Percentiles rank a stretch among this genome's conserved stretches.
Conservation (phyloP, 2,888 invertebrate genomes). For the Plagiodera versicolora region DNA sequence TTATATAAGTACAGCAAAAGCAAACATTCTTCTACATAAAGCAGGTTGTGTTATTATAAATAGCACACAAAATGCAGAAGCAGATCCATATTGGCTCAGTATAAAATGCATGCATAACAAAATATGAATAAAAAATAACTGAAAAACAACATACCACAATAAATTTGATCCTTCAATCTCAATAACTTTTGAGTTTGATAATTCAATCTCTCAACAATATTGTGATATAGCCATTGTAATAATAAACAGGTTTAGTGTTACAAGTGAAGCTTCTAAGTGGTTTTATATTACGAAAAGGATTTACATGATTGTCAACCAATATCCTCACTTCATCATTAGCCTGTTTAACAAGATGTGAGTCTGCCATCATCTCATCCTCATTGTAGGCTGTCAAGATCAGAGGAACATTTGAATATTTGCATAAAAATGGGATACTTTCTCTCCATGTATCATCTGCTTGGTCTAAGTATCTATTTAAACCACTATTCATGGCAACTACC, state of each 20-base stretch:
- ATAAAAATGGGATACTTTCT: slow-evolving; percentile 38
- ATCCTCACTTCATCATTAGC: slow-evolving; percentile 26
- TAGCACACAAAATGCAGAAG: no score
- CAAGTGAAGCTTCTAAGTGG: slow-evolving; percentile 44
- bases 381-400: slow-evolving; percentile 48
- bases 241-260: slow-evolving; percentile 40
- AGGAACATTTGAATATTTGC: slow-evolving; percentile 34
- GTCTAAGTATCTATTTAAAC: slow-evolving; percentile 43
- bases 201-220: background rate
- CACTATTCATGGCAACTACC: slow-evolving; percentile 48
- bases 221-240: slow-evolving; percentile 41
- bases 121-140: no score
- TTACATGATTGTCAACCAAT: slow-evolving; percentile 34
- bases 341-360: slow-evolving; percentile 32
- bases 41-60: no score
- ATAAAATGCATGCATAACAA: no score
- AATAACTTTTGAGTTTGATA: no score
- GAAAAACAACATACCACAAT: no score
- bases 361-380: slow-evolving; percentile 41
- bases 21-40: no score
- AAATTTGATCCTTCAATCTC: no score
- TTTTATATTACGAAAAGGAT: slow-evolving; percentile 42
- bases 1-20: no score
- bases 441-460: slow-evolving; percentile 41
- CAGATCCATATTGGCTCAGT: no score